phyloP scores from a whole-genome alignment of 2,113 vertebrate species.

The Promerops cafer region DNA sequence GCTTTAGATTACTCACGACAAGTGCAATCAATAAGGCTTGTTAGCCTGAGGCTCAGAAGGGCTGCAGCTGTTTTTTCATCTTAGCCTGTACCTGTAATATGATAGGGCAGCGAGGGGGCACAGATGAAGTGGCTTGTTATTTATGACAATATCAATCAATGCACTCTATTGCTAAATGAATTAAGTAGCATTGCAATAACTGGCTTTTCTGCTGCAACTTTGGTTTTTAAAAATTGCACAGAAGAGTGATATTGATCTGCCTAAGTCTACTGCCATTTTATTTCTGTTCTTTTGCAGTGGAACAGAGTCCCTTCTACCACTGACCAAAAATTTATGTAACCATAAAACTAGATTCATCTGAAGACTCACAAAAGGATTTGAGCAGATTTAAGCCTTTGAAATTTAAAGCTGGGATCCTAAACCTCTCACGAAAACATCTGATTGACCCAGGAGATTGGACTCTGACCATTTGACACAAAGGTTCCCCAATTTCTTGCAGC shows the following conservation, averaged over 20 bases:
- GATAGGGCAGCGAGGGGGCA: neutral
- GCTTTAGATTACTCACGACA: constrained; percentile 34
- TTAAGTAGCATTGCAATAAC: constrained; percentile 14
- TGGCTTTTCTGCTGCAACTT: constrained; percentile 22
- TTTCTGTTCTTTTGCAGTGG: neutral
- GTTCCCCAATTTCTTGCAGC: neutral
- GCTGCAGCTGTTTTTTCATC: neutral
- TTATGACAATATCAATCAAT: constrained; percentile 55
- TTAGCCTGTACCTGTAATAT: neutral
- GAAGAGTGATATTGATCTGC: constrained; percentile 16
- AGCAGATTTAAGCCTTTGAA: neutral
- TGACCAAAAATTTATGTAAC: neutral
- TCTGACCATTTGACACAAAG: neutral
- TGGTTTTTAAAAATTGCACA: constrained; percentile 23
- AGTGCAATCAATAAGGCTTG: constrained; percentile 39
- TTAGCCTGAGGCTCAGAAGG: constrained; percentile 31
- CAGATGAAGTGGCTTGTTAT: constrained; percentile 13
- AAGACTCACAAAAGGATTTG: neutral
- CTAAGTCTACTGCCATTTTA: neutral
- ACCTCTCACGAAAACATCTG: neutral
- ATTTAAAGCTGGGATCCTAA: neutral
- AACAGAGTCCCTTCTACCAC: neutral
- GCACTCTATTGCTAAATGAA: constrained; percentile 26
- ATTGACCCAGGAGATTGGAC: neutral
- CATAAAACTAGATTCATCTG: neutral